Base-by-base conservation (phyloP, 2,797 vertebrate genomes). In the Chloroceryle inda region DNA sequence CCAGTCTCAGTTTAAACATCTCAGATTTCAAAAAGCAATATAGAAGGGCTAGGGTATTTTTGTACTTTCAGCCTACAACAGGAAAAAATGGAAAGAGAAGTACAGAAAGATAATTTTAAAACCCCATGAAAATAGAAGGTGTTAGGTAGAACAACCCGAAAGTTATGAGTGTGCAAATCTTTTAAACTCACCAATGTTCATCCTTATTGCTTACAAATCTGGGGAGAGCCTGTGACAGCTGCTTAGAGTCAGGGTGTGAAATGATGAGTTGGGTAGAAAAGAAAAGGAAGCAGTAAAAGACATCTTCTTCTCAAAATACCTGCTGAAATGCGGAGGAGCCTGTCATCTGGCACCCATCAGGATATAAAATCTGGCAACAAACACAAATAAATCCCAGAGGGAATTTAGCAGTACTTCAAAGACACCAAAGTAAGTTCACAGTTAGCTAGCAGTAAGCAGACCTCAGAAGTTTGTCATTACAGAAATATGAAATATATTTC, bases 331-430 rank as follows among this genome's bases (percentile, higher is more conserved):
- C 4, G 4, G 91, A 91, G 92, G 89, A 85, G 58, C 81, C 79
- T 96, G 95, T 97, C 94, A 94, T 85, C 95, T 96, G 95, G 79
- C 87, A 92, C 87, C 82, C 87, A 92, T 91, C 73, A 86, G 91
- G 69, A 81, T 75, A 55, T 19, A 91, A 91, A 72, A 79, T 73
- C 79, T 92, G 62, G 72, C 85, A 96, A 73, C 61, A 92, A 93
- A 84, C 76, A 81, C 82, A 91, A 86, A 88, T 81, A 96, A 95
- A 90, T 81, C 87, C 92, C 94, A 72, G 66, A 75, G 87, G 89
- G 82, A 92, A 92, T 18, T 92, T 38, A 72, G 37, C 73, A 89
- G 29, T 75, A 73, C 85, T 96, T 96, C 85, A 96, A 94, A 97
- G 89, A 81, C 85, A 89, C 69, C 64, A 49, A 71, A 94, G 82